Percentiles rank a stretch among this genome's conserved stretches.
Evolutionary conservation across 2,888 invertebrate species (phyloP).

Genomic region (Sminthurinus aureus): DNA sequence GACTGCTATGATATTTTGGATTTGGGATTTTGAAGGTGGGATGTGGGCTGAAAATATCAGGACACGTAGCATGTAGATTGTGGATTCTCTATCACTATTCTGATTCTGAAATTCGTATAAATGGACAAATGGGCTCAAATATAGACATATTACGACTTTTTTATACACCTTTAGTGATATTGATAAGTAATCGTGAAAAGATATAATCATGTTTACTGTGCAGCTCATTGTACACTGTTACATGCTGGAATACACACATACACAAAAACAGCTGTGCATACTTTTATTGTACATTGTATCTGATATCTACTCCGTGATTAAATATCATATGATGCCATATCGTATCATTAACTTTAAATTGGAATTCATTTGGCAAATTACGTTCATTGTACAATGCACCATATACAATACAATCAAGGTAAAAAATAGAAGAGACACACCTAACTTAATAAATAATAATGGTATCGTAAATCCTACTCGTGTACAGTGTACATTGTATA

Average conservation of each 20-base stretch:
- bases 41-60: too few relatives aligned
- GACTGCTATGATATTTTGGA: too few relatives aligned
- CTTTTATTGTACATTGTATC: too few relatives aligned
- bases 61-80: too few relatives aligned
- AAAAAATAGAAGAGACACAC: constrained; percentile 24
- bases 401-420: too few relatives aligned
- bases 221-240: too few relatives aligned
- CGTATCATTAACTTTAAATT: constrained; percentile 12
- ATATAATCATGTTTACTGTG: too few relatives aligned
- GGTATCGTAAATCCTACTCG: constrained; percentile 28
- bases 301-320: not conserved
- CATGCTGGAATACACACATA: not conserved
- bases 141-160: not conserved
- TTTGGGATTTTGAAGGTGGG: too few relatives aligned
- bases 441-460: constrained; percentile 39
- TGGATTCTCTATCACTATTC: too few relatives aligned
- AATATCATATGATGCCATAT: not conserved
- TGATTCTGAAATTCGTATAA: too few relatives aligned
- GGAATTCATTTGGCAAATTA: constrained; percentile 40
- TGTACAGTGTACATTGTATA: constrained; percentile 1
- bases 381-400: constrained; percentile 21
- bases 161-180: not conserved
- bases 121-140: too few relatives aligned
- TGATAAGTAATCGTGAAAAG: not conserved
- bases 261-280: not conserved